Evolutionary conservation across 2,888 invertebrate species (phyloP), one percentile per base, ranked within the genome.

Genomic region (Drosophila putrida): DNA sequence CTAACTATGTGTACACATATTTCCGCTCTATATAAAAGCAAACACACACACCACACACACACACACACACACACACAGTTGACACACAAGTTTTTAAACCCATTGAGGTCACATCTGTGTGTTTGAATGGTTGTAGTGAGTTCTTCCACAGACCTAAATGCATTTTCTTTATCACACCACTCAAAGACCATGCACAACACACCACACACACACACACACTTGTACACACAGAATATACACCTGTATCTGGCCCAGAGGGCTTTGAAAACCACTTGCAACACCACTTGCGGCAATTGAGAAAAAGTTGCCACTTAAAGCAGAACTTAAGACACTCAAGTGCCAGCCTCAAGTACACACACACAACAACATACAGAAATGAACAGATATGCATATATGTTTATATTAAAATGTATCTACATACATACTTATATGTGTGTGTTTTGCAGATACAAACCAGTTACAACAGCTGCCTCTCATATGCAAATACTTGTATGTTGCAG

Each of bases 291-390:
- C 80, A 78, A 85, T 85, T 81, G 77, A 77, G 74, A 78, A 87
- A 88, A 80, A 80, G 78, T 81, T 81, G 58, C 79, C 86, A 83
- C 85, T 88, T 82, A 71, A 80, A 84, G 66, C 62, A 75, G 65
- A 83, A 87, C 83, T 83, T 83, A 83, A 83, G 83, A 83, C 70
- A 80, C 87, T 83, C 82, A 82, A 83, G 83, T 78, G 80, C 62
- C 75, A 59, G 71, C 60, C 64, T 63, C 71, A 62, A 68, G 75
- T 41, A 46, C 11, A 46, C 27, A 44, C 31, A 54, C 31, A 36
- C 33, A 15, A 41, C 67, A 47, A 71, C 54, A 80, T 59, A 47
- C 75, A 71, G 51, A 80, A 64, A 82, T 72, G 64, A 60, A 78
- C 59, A 64, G 69, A 72, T 53, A 65, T 65, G 43, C 49, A 50